Conservation (phyloP, 30 jellyfish, hydroid and myxozoan genomes). For the Pelagia noctiluca region DNA sequence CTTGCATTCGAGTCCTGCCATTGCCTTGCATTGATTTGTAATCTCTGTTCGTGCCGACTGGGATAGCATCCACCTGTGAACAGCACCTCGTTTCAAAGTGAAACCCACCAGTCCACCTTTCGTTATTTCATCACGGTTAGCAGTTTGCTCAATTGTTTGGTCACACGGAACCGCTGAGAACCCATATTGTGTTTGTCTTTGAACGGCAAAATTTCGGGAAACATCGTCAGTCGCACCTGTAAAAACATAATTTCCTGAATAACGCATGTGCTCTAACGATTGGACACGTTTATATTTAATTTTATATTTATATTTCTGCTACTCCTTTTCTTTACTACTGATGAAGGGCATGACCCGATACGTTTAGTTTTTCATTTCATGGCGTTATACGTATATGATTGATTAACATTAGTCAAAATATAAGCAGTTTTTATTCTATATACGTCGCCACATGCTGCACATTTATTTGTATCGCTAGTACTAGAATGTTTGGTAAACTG, state of each 20-base stretch:
- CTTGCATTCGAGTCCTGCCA: neutral
- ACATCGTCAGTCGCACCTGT: neutral
- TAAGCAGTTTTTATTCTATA: too few relatives aligned
- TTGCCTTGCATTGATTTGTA: neutral
- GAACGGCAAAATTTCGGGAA: slow-evolving; percentile 3
- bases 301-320: too few relatives aligned
- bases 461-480: too few relatives aligned
- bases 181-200: neutral
- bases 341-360: too few relatives aligned
- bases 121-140: neutral
- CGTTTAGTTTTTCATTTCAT: too few relatives aligned
- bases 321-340: too few relatives aligned
- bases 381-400: too few relatives aligned
- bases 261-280: neutral
- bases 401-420: too few relatives aligned
- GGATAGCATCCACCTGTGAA: neutral
- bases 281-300: too few relatives aligned
- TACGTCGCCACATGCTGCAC: too few relatives aligned
- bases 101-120: neutral
- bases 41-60: neutral
- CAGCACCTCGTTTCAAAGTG: neutral
- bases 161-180: neutral
- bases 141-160: neutral
- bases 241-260: too few relatives aligned
- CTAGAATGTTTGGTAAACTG: too few relatives aligned